Evolutionary conservation across 37 sponge, comb jelly and placozoan species (phyloP), one percentile per base, ranked within the genome.

Genomic region (Bolinopsis microptera): DNA sequence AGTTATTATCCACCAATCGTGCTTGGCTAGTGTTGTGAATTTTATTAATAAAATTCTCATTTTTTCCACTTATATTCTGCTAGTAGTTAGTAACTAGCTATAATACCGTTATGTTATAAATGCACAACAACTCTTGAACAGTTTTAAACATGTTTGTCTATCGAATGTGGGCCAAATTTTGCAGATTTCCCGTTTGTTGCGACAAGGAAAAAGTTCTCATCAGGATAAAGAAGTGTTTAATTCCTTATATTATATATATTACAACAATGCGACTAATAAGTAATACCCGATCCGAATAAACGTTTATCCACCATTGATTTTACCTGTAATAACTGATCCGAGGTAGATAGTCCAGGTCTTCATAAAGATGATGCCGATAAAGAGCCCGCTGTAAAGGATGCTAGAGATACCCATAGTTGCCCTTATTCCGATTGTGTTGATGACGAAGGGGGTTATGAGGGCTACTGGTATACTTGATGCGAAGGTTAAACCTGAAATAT

Each of bases 331-430:
- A n/a, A 28, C 18, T 24, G 83, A 80, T 80, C 83, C 83, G 1
- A 80, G 83, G 38, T 80, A 80, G 35, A 80, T 32, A 5, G 83
- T 27, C 83, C 83, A 80, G 16, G 83, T 22, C 23, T 80, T 33
- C 23, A 80, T 5, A 33, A 74, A 26, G 22, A 80, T 2, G 35
- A 80, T 33, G 3, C 33, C 83, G 35, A 80, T 38, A 8, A 80
- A 35, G 2, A 31, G 8, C 83, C 83, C 36, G 5, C 23, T 5
- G 8, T 32, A 80, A 33, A 80, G 36, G 37, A 31, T 35, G 35
- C 23, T 24, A 5, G 2, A 5, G 1, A 13, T 35, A 23, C 8
- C 8, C 38, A 32, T 5, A 23, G 83, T 80, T 8, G 13, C 8
- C 27, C 83, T 80, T 1, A 80, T 23, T 8, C 83, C 83, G 35